A percentile compares a stretch with the other conserved stretches of the same genome.
Conservation (phyloP, 2,888 invertebrate genomes). For the Lasioglossum morio region DNA sequence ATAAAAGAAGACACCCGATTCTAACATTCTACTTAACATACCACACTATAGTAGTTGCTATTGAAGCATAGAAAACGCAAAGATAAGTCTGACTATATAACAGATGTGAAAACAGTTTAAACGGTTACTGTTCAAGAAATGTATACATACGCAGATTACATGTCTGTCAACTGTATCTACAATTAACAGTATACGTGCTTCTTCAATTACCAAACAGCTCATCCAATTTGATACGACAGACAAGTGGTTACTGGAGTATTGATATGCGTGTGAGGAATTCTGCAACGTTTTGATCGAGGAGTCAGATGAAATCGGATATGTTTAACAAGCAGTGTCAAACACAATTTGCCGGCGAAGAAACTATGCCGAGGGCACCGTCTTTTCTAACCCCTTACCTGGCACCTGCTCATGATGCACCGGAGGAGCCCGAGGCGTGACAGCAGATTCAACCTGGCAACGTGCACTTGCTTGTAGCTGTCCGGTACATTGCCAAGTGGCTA, state of each 20-base stretch:
- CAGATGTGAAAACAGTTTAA: not conserved
- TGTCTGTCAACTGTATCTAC: not conserved
- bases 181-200: not conserved
- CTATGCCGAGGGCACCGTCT: constrained; percentile 65
- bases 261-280: not conserved
- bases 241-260: not conserved
- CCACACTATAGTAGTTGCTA: not conserved
- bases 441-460: constrained; percentile 76
- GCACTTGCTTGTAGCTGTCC: constrained; percentile 67
- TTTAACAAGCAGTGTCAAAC: not conserved
- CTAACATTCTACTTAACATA: not conserved
- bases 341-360: constrained; percentile 35
- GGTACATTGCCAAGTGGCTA: constrained; percentile 53
- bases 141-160: not conserved
- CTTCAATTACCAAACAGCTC: not conserved
- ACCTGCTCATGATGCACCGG: constrained; percentile 75
- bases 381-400: constrained; percentile 70
- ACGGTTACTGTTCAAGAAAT: not conserved
- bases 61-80: not conserved
- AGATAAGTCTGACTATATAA: not conserved
- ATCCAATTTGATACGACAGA: not conserved
- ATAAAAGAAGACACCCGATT: not conserved
- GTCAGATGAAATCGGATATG: not conserved
- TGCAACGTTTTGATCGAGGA: not conserved
- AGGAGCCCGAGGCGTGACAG: constrained; percentile 76